Conservation (phyloP, 2,888 invertebrate species). For the Corythucha ciliata region DNA sequence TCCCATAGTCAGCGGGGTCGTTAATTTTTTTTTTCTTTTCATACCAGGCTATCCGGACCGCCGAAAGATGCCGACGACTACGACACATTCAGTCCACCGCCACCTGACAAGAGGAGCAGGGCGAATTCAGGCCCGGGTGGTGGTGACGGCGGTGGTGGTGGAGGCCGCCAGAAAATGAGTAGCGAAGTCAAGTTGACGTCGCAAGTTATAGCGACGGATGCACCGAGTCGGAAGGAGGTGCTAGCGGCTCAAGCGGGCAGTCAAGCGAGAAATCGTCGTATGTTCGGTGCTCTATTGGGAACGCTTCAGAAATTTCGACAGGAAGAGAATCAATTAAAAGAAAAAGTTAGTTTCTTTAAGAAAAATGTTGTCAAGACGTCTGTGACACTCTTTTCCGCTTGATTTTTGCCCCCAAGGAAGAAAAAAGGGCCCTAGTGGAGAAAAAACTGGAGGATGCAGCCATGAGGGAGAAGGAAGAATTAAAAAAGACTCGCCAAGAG, state of each 20-base stretch:
- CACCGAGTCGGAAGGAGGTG: conserved; percentile 75
- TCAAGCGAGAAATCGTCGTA: conserved; percentile 69
- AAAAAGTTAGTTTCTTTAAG: conserved; percentile 49
- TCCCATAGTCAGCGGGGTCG: too few relatives aligned
- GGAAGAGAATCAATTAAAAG: conserved; percentile 81
- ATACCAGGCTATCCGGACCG: conserved; percentile 36
- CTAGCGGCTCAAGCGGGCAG: conserved; percentile 69
- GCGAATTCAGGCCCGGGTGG: too few relatives aligned
- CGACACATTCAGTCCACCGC: too few relatives aligned
- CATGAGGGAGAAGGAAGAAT: conserved; percentile 72
- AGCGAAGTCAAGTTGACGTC: conserved; percentile 44
- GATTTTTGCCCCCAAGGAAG: too few relatives aligned
- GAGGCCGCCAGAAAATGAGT: conserved; percentile 2
- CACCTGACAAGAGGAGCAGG: too few relatives aligned
- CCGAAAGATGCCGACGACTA: conserved; percentile 33
- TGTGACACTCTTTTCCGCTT: too few relatives aligned
- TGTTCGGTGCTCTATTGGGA: conserved; percentile 92
- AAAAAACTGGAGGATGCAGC: conserved; percentile 89
- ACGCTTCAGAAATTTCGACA: conserved; percentile 92
- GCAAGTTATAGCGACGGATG: conserved; percentile 70
- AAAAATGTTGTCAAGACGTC: background rate
- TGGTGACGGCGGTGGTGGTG: background rate
- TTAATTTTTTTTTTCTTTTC: conserved; percentile 3
- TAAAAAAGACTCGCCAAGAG: conserved; percentile 71
- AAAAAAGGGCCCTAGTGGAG: conserved; percentile 79